Evolutionary conservation across 2,113 vertebrate species (phyloP).

Genomic region (Heteronetta atricapilla): DNA sequence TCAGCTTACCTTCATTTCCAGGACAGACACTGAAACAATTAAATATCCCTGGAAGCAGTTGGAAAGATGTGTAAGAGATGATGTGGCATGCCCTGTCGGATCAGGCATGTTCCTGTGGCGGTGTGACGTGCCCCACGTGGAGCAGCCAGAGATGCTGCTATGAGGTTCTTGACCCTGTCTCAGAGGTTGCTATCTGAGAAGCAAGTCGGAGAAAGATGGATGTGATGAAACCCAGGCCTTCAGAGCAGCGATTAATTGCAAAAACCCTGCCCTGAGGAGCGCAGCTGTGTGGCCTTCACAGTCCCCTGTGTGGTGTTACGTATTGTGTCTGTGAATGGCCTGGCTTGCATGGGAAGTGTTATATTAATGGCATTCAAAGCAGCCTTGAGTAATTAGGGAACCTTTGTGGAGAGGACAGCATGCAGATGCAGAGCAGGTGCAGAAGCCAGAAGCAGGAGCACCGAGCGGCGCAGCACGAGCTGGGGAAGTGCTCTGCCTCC

Average conservation of each 20-base stretch:
- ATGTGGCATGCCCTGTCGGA: too few species aligned
- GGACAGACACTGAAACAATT: not conserved
- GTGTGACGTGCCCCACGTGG: rapidly evolving
- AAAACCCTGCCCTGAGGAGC: not conserved
- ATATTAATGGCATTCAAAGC: not conserved
- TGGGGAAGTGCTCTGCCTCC: not conserved
- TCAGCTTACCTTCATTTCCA: not conserved
- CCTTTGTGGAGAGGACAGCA: rapidly evolving
- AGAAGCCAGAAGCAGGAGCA: not conserved
- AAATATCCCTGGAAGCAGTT: not conserved
- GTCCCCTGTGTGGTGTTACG: not conserved
- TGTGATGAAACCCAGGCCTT: not conserved
- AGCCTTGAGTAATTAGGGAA: not conserved
- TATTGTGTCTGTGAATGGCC: not conserved
- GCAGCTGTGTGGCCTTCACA: not conserved
- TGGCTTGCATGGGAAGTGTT: not conserved
- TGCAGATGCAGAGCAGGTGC: not conserved
- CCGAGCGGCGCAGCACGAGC: rapidly evolving
- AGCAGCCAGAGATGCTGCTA: not conserved
- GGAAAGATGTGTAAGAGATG: not conserved
- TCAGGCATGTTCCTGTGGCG: not conserved
- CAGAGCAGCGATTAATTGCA: not conserved
- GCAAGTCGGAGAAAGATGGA: not conserved
- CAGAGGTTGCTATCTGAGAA: not conserved
- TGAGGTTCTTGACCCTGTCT: not conserved